These are phyloP conservation scores for Xiphophorus hellerii DNA, from an alignment of 2,113 vertebrate genomes.

Conservation along the genomic window DNA sequence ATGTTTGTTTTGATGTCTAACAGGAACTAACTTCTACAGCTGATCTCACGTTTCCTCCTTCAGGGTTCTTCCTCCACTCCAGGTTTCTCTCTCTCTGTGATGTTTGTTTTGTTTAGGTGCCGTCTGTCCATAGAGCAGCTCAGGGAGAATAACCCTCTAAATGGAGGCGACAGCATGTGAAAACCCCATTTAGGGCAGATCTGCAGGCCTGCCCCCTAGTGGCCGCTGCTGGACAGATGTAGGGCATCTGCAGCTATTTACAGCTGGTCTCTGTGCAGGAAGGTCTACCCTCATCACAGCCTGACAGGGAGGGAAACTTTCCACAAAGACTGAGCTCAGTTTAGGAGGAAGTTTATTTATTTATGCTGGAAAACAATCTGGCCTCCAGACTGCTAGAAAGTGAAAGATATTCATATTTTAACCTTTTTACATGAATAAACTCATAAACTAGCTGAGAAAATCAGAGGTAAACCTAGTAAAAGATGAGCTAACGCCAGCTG, in stretches of 20 bases:
- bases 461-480: too few species aligned
- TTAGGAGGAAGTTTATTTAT: too few species aligned
- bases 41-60: constrained; percentile 4
- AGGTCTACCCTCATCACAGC: constrained; percentile 43
- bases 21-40: constrained; percentile 15
- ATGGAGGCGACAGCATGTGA: constrained; percentile 1
- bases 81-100: neutral
- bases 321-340: neutral
- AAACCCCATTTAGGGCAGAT: constrained; percentile 36
- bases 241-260: constrained; percentile 59
- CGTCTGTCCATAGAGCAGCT: too few species aligned
- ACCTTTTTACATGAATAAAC: too few species aligned
- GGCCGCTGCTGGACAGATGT: constrained; percentile 46
- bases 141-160: constrained; percentile 3
- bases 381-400: too few species aligned
- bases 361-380: too few species aligned
- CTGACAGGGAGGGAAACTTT: constrained; percentile 21
- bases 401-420: too few species aligned
- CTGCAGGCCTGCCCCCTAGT: constrained; percentile 53
- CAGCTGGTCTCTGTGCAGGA: constrained; percentile 16
- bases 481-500: too few species aligned
- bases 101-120: neutral
- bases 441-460: too few species aligned
- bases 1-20: neutral
- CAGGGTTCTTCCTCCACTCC: constrained; percentile 5